Conservation (phyloP, 2,113 vertebrate genomes). For the Malurus melanocephalus region DNA sequence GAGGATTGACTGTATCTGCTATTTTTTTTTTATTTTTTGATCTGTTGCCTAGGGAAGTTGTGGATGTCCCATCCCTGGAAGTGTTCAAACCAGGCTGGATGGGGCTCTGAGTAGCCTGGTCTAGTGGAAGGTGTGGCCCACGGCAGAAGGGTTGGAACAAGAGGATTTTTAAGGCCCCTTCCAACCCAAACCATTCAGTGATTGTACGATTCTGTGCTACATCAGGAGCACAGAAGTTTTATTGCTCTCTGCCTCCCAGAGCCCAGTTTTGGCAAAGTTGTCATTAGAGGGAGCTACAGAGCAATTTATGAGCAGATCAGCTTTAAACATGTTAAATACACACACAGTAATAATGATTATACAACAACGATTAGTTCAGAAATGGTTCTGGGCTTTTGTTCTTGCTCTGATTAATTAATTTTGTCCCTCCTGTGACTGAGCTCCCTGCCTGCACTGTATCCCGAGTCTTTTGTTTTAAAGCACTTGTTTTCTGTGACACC, state of each 20-base stretch:
- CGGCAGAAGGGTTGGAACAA: not conserved
- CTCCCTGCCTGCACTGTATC: not conserved
- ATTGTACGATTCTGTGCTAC: not conserved
- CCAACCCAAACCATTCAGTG: not conserved
- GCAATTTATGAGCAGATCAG: not conserved
- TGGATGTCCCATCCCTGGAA: not conserved
- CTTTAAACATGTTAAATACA: not conserved
- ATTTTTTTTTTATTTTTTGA: not conserved
- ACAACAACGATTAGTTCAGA: not conserved
- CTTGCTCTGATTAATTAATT: not conserved
- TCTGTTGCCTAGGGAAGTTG: not conserved
- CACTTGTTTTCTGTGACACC: not conserved
- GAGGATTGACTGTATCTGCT: not conserved
- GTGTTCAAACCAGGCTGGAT: not conserved
- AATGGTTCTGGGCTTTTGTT: not conserved
- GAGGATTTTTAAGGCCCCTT: not conserved
- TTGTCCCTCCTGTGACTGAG: not conserved
- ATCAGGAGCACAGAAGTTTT: not conserved
- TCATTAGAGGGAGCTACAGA: constrained; percentile 47
- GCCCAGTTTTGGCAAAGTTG: not conserved
- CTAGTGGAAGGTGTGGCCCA: not conserved
- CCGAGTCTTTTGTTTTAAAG: not conserved
- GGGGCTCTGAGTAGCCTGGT: not conserved
- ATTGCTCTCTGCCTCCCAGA: not conserved
- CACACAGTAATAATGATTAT: not conserved